phyloP scores from a whole-genome alignment of 2,888 invertebrate genomes.

The Peribatodes rhomboidaria region DNA sequence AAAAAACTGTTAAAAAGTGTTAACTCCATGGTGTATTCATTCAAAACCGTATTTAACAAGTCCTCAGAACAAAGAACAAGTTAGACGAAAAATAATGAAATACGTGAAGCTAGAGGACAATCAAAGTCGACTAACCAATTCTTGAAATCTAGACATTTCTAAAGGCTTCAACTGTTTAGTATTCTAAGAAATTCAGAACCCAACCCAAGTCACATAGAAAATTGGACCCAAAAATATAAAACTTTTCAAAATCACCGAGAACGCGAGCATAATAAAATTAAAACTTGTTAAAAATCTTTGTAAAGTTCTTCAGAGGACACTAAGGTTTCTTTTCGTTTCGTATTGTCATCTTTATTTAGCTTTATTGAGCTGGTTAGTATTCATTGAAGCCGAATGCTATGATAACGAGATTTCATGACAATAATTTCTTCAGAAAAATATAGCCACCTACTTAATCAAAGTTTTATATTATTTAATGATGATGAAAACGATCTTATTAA shows the following conservation, averaged over 20 bases:
- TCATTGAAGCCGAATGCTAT: slow-evolving; percentile 1
- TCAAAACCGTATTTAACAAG: no score
- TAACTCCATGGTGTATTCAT: no score
- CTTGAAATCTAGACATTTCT: background rate
- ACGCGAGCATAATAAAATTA: slow-evolving; percentile 28
- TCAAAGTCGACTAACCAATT: slow-evolving; percentile 14
- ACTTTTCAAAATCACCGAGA: slow-evolving; percentile 26
- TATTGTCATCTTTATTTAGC: slow-evolving; percentile 12
- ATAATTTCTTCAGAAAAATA: background rate
- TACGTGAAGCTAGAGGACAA: slow-evolving; percentile 12
- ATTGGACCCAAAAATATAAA: slow-evolving; percentile 27
- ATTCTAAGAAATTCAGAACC: slow-evolving; percentile 12
- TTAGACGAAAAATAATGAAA: no score
- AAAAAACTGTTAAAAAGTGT: no score
- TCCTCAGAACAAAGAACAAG: no score
- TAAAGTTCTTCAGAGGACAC: slow-evolving; percentile 19
- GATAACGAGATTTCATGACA: slow-evolving; percentile 1
- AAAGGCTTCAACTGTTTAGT: slow-evolving; percentile 13
- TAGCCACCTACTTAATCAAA: no score
- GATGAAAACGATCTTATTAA: background rate
- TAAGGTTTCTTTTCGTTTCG: slow-evolving; percentile 19
- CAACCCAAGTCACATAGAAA: slow-evolving; percentile 13
- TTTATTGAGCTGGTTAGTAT: slow-evolving; percentile 1
- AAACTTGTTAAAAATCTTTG: slow-evolving; percentile 31
- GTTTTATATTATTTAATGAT: no score